Conservation (phyloP, 1,140 invertebrate species). For the Cydia pomonella region DNA sequence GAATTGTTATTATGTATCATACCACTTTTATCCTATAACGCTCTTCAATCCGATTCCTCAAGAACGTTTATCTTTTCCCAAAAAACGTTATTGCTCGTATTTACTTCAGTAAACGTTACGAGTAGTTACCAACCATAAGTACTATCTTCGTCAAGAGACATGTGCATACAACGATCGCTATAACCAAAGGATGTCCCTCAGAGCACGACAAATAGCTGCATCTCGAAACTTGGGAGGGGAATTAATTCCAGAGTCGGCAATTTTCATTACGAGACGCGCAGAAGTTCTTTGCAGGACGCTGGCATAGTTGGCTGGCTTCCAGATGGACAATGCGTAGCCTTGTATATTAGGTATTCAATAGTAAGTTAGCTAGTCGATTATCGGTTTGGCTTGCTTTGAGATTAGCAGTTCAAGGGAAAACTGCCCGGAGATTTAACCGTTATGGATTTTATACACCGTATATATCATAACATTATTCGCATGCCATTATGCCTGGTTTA, state of each 20-base stretch:
- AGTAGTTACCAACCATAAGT: not conserved
- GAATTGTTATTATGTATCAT: too few species aligned
- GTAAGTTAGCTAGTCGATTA: not conserved
- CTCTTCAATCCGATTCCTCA: too few species aligned
- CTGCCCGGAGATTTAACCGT: too few species aligned
- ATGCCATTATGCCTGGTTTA: too few species aligned
- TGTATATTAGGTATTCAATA: not conserved
- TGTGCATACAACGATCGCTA: constrained; percentile 1
- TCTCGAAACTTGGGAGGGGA: not conserved
- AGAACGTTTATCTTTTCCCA: too few species aligned
- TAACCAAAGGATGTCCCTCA: not conserved
- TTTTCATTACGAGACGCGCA: constrained; percentile 22
- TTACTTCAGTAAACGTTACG: too few species aligned
- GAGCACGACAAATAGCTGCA: constrained; percentile 4
- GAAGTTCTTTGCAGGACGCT: constrained; percentile 16
- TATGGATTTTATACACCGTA: too few species aligned
- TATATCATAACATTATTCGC: too few species aligned
- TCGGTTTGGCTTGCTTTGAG: not conserved
- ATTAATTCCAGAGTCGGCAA: constrained; percentile 24
- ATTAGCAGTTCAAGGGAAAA: not conserved
- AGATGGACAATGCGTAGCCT: constrained; percentile 21
- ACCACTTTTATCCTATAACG: too few species aligned
- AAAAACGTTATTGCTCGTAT: too few species aligned
- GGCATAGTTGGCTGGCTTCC: constrained; percentile 21
- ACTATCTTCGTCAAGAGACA: not conserved